phyloP scores from a whole-genome alignment of 2,113 vertebrate genomes.

The Dinomys branickii region DNA sequence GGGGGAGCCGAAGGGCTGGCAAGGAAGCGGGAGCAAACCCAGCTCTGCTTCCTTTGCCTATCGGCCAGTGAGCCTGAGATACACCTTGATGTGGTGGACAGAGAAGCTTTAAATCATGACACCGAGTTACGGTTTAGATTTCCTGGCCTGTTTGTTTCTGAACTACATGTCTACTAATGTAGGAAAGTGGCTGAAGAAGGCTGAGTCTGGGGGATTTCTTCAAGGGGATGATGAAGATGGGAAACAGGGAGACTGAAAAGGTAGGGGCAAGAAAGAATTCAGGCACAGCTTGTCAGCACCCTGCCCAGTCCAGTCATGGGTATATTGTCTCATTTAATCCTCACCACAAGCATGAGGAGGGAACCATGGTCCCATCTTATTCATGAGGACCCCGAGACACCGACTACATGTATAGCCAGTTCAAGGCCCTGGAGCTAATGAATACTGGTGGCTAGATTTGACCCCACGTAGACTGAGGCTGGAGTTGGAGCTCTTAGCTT shows the following conservation, averaged over 20 bases:
- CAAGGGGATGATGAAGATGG: too few species aligned
- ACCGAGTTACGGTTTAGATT: background rate
- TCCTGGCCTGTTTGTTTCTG: background rate
- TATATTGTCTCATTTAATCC: background rate
- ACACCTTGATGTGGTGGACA: background rate
- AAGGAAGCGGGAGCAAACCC: too few species aligned
- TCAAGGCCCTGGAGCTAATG: background rate
- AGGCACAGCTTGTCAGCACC: background rate
- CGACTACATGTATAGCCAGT: rapidly evolving
- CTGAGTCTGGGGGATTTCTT: background rate
- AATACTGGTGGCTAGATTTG: background rate
- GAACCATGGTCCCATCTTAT: background rate
- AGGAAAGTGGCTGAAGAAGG: background rate
- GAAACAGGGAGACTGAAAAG: background rate
- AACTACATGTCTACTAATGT: background rate
- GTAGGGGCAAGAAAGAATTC: background rate
- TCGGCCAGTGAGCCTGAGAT: background rate
- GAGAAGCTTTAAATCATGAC: background rate
- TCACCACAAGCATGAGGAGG: background rate
- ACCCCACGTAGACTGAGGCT: background rate
- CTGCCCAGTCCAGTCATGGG: background rate
- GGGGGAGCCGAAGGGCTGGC: background rate
- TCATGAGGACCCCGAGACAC: background rate
- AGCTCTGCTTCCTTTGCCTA: background rate
- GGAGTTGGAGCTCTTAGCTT: background rate